A percentile compares a stretch with the other conserved stretches of the same genome.
These are phyloP conservation scores for Agonopterix alstromeriana DNA, from an alignment of 2,888 invertebrate genomes.

Conservation along the genomic window DNA sequence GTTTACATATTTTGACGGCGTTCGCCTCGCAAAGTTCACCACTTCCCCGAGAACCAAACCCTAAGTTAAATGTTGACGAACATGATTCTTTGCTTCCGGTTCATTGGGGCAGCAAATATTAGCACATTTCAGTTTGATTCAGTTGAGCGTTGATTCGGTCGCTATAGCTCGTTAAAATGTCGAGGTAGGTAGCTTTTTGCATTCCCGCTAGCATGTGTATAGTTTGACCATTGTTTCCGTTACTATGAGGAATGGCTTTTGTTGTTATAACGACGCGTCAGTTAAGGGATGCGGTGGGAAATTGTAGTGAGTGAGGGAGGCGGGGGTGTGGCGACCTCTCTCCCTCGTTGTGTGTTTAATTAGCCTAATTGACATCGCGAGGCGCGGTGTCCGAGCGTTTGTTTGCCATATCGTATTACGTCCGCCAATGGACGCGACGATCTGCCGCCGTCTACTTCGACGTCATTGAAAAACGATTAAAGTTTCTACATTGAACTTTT, in stretches of 20 bases:
- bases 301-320: conserved; percentile 27
- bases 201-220: conserved; percentile 15
- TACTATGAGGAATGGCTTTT: conserved; percentile 51
- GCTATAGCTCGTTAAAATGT: conserved; percentile 1
- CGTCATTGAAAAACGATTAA: not conserved
- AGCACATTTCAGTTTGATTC: not conserved
- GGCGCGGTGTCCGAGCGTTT: conserved; percentile 73
- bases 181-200: too few relatives aligned
- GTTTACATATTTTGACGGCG: conserved; percentile 67
- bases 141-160: not conserved
- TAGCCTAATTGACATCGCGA: conserved; percentile 75
- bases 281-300: conserved; percentile 43
- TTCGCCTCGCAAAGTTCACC: conserved; percentile 50
- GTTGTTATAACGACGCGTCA: conserved; percentile 61
- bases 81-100: conserved; percentile 15
- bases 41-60: conserved; percentile 25
- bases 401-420: conserved; percentile 70
- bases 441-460: not conserved
- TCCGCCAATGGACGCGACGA: conserved; percentile 30
- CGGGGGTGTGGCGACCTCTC: conserved; percentile 29
- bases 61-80: conserved; percentile 29
- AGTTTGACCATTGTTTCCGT: conserved; percentile 42
- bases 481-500: not conserved
- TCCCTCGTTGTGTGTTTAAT: conserved; percentile 70
- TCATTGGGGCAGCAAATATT: conserved; percentile 2